phyloP scores from a whole-genome alignment of 1,140 invertebrate genomes.

The Trissolcus basalis region DNA sequence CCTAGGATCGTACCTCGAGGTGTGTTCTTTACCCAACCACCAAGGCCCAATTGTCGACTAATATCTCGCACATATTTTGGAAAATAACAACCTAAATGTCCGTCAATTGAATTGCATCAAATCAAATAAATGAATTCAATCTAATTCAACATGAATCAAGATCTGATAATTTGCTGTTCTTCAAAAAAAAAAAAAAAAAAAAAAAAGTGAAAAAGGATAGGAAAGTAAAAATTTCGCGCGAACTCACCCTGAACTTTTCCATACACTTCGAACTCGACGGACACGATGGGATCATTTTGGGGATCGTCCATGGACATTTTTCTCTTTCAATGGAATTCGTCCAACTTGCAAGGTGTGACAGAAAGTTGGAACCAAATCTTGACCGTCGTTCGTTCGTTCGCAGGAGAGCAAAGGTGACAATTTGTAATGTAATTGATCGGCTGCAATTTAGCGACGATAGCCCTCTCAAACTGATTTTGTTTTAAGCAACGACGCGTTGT shows the following conservation, averaged over 20 bases:
- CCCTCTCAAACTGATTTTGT: slow-evolving; percentile 66
- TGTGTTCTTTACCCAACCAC: slow-evolving; percentile 95
- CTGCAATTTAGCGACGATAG: slow-evolving; percentile 41
- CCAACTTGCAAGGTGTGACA: neutral
- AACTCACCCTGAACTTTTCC: slow-evolving; percentile 90
- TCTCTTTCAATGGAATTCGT: slow-evolving; percentile 5
- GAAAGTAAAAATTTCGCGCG: slow-evolving; percentile 1
- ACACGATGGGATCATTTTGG: slow-evolving; percentile 79
- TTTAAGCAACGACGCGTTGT: slow-evolving; percentile 62
- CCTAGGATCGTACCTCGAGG: slow-evolving; percentile 90
- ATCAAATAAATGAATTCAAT: neutral
- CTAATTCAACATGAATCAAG: no score
- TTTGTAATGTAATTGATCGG: slow-evolving; percentile 14
- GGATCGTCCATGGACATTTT: slow-evolving; percentile 79
- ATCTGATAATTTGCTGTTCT: no score
- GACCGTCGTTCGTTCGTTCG: slow-evolving; percentile 47
- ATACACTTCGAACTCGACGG: slow-evolving; percentile 91
- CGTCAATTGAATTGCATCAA: neutral
- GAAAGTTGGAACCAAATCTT: no score
- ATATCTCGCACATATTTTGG: slow-evolving; percentile 91
- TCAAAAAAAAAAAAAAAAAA: slow-evolving; percentile 3
- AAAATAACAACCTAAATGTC: slow-evolving; percentile 84
- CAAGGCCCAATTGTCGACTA: slow-evolving; percentile 82
- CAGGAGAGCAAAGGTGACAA: neutral
- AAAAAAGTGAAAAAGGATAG: neutral